phyloP scores from a whole-genome alignment of 2,888 invertebrate species.

The Oscheius sp. region DNA sequence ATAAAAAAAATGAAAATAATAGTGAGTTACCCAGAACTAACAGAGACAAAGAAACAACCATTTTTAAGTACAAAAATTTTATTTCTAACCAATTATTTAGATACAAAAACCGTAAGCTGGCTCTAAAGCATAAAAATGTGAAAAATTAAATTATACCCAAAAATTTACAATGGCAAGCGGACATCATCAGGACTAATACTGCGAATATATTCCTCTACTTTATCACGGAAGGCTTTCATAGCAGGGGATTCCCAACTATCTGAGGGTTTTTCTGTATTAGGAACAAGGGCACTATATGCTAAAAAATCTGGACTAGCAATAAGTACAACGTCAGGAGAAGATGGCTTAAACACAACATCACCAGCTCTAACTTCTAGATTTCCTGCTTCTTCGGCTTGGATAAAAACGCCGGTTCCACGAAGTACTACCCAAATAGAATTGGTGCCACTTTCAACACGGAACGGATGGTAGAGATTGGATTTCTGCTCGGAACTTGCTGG shows the following conservation, averaged over 20 bases:
- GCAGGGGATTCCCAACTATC: background rate
- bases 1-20: no score
- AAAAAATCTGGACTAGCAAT: background rate
- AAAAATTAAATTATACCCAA: no score
- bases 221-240: background rate
- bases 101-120: no score
- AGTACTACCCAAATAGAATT: slow-evolving; percentile 17
- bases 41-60: no score
- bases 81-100: no score
- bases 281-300: slow-evolving; percentile 13
- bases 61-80: no score
- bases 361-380: slow-evolving; percentile 2
- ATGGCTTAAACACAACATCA: slow-evolving; percentile 22
- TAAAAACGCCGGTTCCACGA: slow-evolving; percentile 9
- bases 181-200: no score
- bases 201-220: background rate
- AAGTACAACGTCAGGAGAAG: background rate
- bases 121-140: no score
- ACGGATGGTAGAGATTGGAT: background rate
- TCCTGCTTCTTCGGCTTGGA: slow-evolving; percentile 4
- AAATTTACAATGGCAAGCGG: no score
- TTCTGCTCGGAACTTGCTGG: background rate
- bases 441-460: background rate
- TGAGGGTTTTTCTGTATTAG: background rate
- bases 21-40: no score